A percentile compares a stretch with the other conserved stretches of the same genome.
Evolutionary conservation across 2,888 invertebrate species (phyloP).

Genomic region (Sminthurinus aureus): DNA sequence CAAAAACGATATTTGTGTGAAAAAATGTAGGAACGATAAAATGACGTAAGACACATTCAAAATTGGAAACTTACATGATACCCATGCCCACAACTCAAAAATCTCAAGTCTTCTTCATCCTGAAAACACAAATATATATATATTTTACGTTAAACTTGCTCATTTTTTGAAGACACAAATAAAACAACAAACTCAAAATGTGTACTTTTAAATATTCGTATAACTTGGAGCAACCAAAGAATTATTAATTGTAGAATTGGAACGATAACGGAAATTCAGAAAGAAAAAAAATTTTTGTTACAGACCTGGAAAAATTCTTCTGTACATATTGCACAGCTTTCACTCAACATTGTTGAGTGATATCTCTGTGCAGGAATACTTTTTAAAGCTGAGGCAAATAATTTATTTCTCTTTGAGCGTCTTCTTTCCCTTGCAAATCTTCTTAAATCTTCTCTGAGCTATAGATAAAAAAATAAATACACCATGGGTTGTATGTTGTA

Average conservation of each 20-base stretch:
- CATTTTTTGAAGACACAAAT: too few species aligned
- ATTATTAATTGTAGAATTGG: too few species aligned
- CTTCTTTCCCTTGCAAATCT: slow-evolving; percentile 36
- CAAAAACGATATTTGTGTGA: not conserved
- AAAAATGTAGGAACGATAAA: not conserved
- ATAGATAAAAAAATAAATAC: not conserved
- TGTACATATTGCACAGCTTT: slow-evolving; percentile 39
- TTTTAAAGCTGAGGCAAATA: slow-evolving; percentile 35
- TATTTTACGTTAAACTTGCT: too few species aligned
- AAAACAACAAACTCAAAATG: too few species aligned
- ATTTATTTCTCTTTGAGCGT: slow-evolving; percentile 30
- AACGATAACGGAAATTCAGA: too few species aligned
- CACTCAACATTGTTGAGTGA: too few species aligned
- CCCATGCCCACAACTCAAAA: slow-evolving; percentile 40
- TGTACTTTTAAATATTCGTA: too few species aligned
- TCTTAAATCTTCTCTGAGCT: slow-evolving; percentile 33
- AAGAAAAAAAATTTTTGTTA: too few species aligned
- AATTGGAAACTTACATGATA: not conserved
- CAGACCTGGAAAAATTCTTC: slow-evolving; percentile 40
- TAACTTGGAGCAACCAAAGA: too few species aligned
- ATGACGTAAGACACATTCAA: not conserved
- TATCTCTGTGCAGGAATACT: not conserved
- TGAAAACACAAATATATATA: too few species aligned
- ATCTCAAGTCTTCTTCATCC: slow-evolving; percentile 31
- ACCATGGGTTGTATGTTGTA: too few species aligned